Percentiles rank a stretch among this genome's conserved stretches.
Evolutionary conservation across 2,113 vertebrate genomes (phyloP).

Genomic region (Sorex fumeus): DNA sequence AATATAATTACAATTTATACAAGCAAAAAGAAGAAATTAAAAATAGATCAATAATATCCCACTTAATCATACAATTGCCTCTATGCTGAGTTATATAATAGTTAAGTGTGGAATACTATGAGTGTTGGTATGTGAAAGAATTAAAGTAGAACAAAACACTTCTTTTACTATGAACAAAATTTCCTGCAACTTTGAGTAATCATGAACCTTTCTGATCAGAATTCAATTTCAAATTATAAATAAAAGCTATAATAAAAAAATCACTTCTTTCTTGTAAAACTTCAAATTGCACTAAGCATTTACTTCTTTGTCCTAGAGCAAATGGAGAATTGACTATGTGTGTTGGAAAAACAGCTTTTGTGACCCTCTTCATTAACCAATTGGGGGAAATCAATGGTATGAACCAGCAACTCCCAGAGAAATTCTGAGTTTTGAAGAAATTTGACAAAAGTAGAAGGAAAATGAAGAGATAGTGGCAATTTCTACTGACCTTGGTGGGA

Average conservation of each 20-base stretch:
- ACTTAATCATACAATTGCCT: too few relatives aligned
- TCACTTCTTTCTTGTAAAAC: neutral
- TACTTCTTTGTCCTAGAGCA: neutral
- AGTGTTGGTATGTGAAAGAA: too few relatives aligned
- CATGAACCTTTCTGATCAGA: too few relatives aligned
- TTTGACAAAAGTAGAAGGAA: neutral
- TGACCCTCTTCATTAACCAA: neutral
- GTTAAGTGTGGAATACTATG: too few relatives aligned
- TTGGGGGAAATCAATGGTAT: neutral
- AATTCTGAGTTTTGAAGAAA: neutral
- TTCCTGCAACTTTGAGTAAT: too few relatives aligned
- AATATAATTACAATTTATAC: neutral
- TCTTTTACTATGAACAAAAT: too few relatives aligned
- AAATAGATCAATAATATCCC: too few relatives aligned
- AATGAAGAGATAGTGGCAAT: neutral
- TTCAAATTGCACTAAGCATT: neutral
- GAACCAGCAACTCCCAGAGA: neutral
- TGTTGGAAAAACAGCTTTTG: neutral
- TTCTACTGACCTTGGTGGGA: neutral
- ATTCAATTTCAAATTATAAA: too few relatives aligned
- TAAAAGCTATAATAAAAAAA: too few relatives aligned
- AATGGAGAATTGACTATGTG: neutral
- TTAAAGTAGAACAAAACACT: too few relatives aligned
- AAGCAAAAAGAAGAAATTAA: neutral
- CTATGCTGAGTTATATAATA: too few relatives aligned